Conservation (phyloP, 2,888 invertebrate genomes). For the Sarcophaga subvicina region DNA sequence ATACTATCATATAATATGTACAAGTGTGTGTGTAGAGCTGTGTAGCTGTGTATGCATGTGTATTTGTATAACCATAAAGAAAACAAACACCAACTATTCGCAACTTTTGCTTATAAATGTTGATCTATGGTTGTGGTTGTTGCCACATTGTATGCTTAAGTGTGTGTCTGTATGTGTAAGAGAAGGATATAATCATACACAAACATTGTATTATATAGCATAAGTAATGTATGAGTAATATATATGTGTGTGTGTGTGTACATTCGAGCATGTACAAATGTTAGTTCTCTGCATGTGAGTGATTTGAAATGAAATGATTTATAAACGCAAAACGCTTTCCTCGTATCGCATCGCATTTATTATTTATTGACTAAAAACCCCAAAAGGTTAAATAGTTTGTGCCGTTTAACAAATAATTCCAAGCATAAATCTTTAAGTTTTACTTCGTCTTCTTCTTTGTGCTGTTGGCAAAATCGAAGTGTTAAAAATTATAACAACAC, state of each 20-base stretch:
- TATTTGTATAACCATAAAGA: constrained; percentile 15
- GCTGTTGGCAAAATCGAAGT: neutral
- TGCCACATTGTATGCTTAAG: constrained; percentile 11
- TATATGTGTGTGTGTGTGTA: neutral
- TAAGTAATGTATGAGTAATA: neutral
- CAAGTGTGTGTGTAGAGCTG: neutral
- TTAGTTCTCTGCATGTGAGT: constrained; percentile 5
- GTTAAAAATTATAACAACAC: too few relatives aligned
- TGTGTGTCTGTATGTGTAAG: too few relatives aligned
- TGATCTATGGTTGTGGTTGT: constrained; percentile 56
- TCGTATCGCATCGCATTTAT: neutral
- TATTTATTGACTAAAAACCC: constrained; percentile 32
- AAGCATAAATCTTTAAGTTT: neutral
- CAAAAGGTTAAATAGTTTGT: constrained; percentile 13
- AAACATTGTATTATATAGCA: constrained; percentile 3
- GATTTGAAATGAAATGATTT: constrained; percentile 35
- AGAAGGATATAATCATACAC: neutral
- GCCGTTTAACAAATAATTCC: neutral
- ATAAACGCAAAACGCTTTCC: constrained; percentile 13
- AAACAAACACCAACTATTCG: constrained; percentile 53
- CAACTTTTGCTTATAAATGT: constrained; percentile 54
- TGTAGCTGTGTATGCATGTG: neutral
- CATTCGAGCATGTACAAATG: neutral
- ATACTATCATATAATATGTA: neutral
- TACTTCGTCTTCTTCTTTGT: neutral